Evolutionary conservation across 2,113 vertebrate genomes (phyloP).

Genomic region (Balaeniceps rex): DNA sequence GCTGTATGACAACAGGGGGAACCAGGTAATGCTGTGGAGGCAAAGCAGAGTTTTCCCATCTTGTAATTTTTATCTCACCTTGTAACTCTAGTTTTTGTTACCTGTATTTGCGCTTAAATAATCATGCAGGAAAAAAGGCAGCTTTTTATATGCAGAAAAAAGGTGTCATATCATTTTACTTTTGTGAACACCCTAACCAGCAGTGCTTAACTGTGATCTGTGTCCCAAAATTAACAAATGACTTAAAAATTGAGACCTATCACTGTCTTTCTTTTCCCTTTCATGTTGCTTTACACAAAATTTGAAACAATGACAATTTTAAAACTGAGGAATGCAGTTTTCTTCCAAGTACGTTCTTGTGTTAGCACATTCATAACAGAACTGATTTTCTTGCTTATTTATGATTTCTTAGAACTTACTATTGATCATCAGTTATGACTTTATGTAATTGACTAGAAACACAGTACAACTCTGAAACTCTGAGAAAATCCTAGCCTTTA

Average conservation of each 20-base stretch:
- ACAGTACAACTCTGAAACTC: background rate
- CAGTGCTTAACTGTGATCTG: background rate
- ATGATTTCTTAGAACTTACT: background rate
- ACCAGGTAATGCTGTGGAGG: constrained; percentile 58
- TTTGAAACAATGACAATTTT: background rate
- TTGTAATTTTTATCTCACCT: constrained; percentile 39
- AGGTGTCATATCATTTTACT: background rate
- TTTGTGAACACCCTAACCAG: background rate
- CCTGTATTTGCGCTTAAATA: background rate
- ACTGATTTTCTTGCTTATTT: background rate
- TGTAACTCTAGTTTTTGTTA: constrained; percentile 36
- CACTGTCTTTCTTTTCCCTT: background rate
- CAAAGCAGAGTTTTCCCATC: constrained; percentile 19
- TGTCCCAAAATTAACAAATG: background rate
- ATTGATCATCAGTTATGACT: constrained; percentile 8
- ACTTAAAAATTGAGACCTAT: background rate
- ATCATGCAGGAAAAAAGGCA: background rate
- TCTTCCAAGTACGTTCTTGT: background rate
- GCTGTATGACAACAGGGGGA: constrained; percentile 76
- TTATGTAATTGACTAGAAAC: background rate
- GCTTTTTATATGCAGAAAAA: background rate
- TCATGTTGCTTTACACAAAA: background rate
- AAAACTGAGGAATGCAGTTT: background rate
- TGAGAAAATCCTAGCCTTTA: background rate
- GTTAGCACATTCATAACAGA: background rate